Base-by-base conservation (phyloP, 2,113 vertebrate genomes). In the Pitta sordida region DNA sequence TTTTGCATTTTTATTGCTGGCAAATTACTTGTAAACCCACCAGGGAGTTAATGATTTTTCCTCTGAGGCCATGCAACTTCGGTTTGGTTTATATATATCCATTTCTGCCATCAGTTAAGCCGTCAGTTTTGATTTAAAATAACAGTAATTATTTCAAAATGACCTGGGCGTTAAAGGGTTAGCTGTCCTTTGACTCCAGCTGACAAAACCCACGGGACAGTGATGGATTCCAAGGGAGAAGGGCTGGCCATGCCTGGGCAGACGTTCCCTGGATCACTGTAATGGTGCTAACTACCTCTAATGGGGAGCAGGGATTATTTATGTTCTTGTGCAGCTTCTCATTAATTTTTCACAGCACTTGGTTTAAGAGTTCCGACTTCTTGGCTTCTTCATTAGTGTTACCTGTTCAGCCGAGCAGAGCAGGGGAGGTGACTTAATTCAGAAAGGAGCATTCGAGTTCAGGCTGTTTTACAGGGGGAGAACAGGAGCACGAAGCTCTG, bases 1-100 rank as follows among this genome's bases (percentile, higher is more conserved):
- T 89, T 95, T 95, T 91, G 91, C 94, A 92, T 96, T 95, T 96
- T 97, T 93, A 95, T 95, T 91, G 90, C 95, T 58, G 56, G 91
- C 68, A 96, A 96, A 97, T 93, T 69, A 96, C 95, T 93, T 91
- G 91, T 62, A 86, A 94, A 88, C 86, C 64, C 96, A 84, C 82
- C 4, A 41, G 93, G 93, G 95, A 96, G 64, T 69, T 82, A 76
- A 90, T 90, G 87, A 86, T 91, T 94, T 92, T 84, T 82, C 85
- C 93, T 88, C 13, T 29, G 85, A 23, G 88, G 81, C 77, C 48
- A 20, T 3, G 51, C 56, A 44, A 34, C 76, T 86, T 83, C 30
- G 0, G 37, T 65, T 87, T n/a, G 44, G 6, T 21, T 23, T 77
- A 74, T 80, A 49, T 32, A 21, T 4, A 39, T 15, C 43, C 36